These are phyloP conservation scores for Stenopsyche tienmushanensis DNA, from an alignment of 1,140 invertebrate species.

Conservation along the genomic window DNA sequence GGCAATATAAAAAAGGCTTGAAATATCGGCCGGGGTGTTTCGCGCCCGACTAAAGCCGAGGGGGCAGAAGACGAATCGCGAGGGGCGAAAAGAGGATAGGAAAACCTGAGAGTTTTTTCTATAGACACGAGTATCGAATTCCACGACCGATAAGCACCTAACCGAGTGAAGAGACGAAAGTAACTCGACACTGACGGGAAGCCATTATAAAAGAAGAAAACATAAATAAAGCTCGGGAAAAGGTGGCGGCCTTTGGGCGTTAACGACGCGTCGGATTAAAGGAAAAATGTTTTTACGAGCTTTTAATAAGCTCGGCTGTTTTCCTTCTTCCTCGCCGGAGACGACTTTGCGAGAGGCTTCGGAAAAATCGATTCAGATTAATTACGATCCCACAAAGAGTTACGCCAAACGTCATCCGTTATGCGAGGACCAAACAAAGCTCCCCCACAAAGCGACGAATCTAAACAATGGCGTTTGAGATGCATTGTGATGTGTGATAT, in stretches of 20 bases:
- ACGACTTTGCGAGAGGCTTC: background rate
- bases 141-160: constrained; percentile 30
- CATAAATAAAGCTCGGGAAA: constrained; percentile 22
- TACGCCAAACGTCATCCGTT: too few species aligned
- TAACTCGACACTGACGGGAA: constrained; percentile 31
- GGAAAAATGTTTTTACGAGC: constrained; percentile 1
- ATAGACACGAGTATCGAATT: constrained; percentile 25
- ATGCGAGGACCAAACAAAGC: too few species aligned
- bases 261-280: constrained; percentile 3
- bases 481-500: background rate
- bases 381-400: too few species aligned
- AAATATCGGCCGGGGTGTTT: constrained; percentile 22
- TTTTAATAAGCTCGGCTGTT: background rate
- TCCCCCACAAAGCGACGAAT: too few species aligned
- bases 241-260: background rate
- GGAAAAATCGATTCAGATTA: background rate
- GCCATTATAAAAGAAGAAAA: constrained; percentile 28
- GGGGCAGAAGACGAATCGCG: background rate
- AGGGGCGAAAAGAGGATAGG: constrained; percentile 3
- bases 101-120: constrained; percentile 12
- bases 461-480: too few species aligned
- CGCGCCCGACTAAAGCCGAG: background rate
- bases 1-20: constrained; percentile 30
- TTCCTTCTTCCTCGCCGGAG: background rate
- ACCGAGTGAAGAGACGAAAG: constrained; percentile 14